A percentile compares a stretch with the other conserved stretches of the same genome.
These are phyloP conservation scores for Petrocephalus schoutedeni DNA, from an alignment of 2,797 vertebrate genomes.

Conservation along the genomic window DNA sequence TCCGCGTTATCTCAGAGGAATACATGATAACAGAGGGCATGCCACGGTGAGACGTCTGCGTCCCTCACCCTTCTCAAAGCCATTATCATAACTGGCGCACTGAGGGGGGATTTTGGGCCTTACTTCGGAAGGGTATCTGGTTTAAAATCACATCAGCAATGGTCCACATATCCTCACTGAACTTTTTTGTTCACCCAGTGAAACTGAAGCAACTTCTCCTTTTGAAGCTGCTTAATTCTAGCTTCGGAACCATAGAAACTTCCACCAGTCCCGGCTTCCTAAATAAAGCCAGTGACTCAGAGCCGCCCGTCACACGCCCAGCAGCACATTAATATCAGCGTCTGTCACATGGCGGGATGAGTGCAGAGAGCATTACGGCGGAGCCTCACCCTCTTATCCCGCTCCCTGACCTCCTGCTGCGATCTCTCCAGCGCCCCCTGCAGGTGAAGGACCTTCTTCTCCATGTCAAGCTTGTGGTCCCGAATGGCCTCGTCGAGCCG, in stretches of 20 bases:
- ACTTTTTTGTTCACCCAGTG: neutral
- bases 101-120: neutral
- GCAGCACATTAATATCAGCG: neutral
- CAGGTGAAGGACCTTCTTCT: constrained; percentile 77
- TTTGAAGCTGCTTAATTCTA: neutral
- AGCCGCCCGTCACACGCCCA: neutral
- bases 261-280: neutral
- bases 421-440: constrained; percentile 72
- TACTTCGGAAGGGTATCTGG: neutral
- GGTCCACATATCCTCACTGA: neutral
- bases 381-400: constrained; percentile 68
- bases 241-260: neutral
- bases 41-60: neutral
- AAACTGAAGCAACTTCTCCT: neutral
- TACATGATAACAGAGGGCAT: neutral
- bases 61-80: neutral
- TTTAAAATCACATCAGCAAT: neutral
- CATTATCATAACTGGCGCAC: neutral
- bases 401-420: constrained; percentile 66
- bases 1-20: neutral
- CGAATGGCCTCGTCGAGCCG: constrained; percentile 82
- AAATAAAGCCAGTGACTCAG: neutral
- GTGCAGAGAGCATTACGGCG: neutral
- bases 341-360: neutral
- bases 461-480: constrained; percentile 82